These are phyloP conservation scores for Drosophila mettleri DNA, from an alignment of 2,888 invertebrate species.

Conservation along the genomic window DNA sequence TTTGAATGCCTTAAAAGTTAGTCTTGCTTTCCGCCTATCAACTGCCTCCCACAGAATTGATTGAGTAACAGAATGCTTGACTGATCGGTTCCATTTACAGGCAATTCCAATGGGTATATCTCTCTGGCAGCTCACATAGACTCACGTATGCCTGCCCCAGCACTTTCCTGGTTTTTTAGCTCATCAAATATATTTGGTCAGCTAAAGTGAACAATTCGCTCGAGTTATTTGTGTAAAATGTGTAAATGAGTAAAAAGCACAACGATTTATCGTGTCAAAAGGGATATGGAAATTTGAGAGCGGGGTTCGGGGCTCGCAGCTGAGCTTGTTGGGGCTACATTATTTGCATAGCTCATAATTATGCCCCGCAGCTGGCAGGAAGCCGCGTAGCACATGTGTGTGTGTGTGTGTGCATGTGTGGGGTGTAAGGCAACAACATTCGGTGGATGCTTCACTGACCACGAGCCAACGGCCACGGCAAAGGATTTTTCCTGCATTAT, in stretches of 20 bases:
- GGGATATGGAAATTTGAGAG: background rate
- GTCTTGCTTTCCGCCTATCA: too few relatives aligned
- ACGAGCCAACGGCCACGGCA: slow-evolving; percentile 39
- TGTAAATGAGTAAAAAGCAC: slow-evolving; percentile 40
- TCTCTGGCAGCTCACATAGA: too few relatives aligned
- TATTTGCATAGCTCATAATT: slow-evolving; percentile 76
- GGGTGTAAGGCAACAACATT: background rate
- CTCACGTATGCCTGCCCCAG: background rate
- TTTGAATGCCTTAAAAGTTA: slow-evolving; percentile 1
- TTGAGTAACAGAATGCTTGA: background rate
- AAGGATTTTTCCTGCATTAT: slow-evolving; percentile 70
- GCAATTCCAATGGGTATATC: background rate
- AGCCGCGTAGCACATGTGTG: background rate
- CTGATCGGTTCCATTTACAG: background rate
- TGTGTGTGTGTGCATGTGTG: background rate
- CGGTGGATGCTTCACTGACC: slow-evolving; percentile 17
- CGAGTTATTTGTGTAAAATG: slow-evolving; percentile 69
- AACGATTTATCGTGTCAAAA: slow-evolving; percentile 12
- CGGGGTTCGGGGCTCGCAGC: background rate
- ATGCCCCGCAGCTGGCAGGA: slow-evolving; percentile 40
- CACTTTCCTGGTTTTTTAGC: background rate
- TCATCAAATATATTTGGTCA: slow-evolving; percentile 50
- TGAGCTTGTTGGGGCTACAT: slow-evolving; percentile 39
- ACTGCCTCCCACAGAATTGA: background rate
- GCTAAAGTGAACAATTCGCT: slow-evolving; percentile 74